Evolutionary conservation across 2,113 vertebrate species (phyloP), one percentile per base, ranked within the genome.

Genomic region (Otis tarda): DNA sequence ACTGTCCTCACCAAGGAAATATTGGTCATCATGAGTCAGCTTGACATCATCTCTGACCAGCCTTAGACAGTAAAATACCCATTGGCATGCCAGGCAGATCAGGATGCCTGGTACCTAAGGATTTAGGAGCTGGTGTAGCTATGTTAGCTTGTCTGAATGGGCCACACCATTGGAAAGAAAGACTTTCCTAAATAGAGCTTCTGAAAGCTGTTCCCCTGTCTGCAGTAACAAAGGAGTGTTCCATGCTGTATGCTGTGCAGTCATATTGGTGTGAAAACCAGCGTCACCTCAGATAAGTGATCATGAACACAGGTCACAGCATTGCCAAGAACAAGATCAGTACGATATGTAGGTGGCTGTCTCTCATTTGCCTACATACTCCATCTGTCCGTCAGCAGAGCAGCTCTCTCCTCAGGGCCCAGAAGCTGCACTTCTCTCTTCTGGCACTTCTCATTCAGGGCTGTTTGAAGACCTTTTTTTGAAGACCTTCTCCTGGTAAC

Each of bases 301-400:
- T 2, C 24, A 37, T 4, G 63, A 60, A 35, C 12, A 11, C 31
- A 31, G 67, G 20, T 47, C 74, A 25, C 33, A 30, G 23, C 16
- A 6, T 2, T 25, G 73, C 59, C 50, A 37, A 37, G 64, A 55
- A 11, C 8, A 43, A 27, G 57, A 8, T 0, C 30, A 17, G 28
- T 13, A 5, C 6, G 8, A 4, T 20, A 10, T 5, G 1, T 4
- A 33, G 43, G 21, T 35, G 52, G 1, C 17, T 43, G 28, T 15
- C 23, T 37, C 50, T 37, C 52, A 8, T 56, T 53, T 70, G 20
- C n/a, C 59, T 11, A 4, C 31, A 35, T n/a, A 18, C 1, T 27
- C 37, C 61, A 33, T 3, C 31, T 69, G n/a, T 13, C 20, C 69
- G 67, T 45, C 31, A 33, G 41, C 45, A 87, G 41, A 49, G 33